Conservation (phyloP, 2,113 vertebrate genomes). For the Psephotus haematonotus region DNA sequence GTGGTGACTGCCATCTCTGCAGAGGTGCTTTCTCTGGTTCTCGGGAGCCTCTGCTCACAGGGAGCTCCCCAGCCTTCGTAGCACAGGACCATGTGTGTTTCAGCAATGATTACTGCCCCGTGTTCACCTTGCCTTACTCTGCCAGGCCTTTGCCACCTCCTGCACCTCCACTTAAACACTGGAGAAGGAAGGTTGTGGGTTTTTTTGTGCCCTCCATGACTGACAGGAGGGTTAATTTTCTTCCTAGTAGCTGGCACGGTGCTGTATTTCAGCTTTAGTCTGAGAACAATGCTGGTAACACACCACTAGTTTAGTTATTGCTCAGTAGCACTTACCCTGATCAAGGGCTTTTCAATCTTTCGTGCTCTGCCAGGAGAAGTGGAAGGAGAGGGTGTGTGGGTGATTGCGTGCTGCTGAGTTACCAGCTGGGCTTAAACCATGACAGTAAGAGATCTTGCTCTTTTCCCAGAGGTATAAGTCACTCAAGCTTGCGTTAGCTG, state of each 20-base stretch:
- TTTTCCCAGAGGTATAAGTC: rapidly evolving
- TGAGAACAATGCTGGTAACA: background rate
- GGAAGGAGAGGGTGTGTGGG: background rate
- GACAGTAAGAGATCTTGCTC: background rate
- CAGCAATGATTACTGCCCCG: rapidly evolving
- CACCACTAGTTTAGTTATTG: background rate
- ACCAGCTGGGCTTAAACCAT: background rate
- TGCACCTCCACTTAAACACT: background rate
- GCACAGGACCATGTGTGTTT: rapidly evolving
- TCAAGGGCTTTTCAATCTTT: background rate
- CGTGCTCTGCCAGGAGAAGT: background rate
- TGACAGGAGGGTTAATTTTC: background rate
- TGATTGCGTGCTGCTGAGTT: background rate
- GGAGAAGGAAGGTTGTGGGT: rapidly evolving
- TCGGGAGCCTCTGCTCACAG: background rate
- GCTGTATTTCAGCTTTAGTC: background rate
- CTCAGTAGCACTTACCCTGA: background rate
- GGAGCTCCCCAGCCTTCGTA: background rate
- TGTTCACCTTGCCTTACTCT: background rate
- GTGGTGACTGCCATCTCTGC: background rate
- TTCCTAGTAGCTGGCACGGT: background rate
- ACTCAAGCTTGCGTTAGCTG: background rate
- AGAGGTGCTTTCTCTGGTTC: background rate
- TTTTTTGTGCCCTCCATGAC: background rate
- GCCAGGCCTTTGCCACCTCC: background rate